A percentile compares a stretch with the other conserved stretches of the same genome.
Evolutionary conservation across 2,797 vertebrate genomes (phyloP).

Genomic region (Trachops cirrhosus): DNA sequence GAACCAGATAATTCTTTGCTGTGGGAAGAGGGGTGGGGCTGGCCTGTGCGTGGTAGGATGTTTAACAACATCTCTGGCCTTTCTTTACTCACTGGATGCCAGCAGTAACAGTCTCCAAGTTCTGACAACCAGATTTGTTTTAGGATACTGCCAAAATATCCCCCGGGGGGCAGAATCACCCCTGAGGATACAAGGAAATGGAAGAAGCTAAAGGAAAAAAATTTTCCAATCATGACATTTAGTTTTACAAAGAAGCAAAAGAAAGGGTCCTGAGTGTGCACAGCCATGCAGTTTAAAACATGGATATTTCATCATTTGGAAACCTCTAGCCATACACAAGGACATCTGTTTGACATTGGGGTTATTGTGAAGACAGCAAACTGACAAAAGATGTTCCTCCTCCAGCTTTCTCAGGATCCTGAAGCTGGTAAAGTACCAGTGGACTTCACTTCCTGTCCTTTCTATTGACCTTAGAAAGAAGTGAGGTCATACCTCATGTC

Average conservation of each 20-base stretch:
- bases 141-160: background rate
- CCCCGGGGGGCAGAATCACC: background rate
- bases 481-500: background rate
- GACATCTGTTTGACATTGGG: background rate
- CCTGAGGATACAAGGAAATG: background rate
- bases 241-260: background rate
- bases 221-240: background rate
- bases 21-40: background rate
- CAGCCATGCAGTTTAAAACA: background rate
- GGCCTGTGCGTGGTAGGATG: background rate
- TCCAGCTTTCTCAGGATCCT: background rate
- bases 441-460: background rate
- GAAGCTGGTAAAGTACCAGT: background rate
- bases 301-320: background rate
- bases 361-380: background rate
- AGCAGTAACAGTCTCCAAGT: background rate
- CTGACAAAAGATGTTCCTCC: background rate
- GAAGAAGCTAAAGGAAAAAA: conserved; percentile 6
- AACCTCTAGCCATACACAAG: background rate
- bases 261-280: background rate
- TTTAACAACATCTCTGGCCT: background rate
- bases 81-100: background rate
- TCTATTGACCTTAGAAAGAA: conserved; percentile 28
- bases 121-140: background rate
- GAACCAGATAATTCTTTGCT: background rate